phyloP scores from a whole-genome alignment of 2,797 vertebrate genomes.

The Liparis tanakae region DNA sequence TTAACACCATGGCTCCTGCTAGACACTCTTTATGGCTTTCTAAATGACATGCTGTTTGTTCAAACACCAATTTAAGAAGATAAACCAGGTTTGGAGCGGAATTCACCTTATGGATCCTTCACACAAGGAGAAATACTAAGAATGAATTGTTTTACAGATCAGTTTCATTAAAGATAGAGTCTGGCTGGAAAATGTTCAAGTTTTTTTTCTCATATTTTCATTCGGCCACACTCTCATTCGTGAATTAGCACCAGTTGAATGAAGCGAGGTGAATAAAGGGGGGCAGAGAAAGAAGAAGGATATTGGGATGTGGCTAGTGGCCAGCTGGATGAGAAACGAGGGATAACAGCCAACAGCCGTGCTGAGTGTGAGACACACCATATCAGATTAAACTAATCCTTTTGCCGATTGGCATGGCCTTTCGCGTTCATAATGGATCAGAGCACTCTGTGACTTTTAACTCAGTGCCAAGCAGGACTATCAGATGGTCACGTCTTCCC shows the following conservation, averaged over 20 bases:
- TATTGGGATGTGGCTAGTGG: constrained; percentile 28
- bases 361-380: constrained; percentile 18
- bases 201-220: constrained; percentile 36
- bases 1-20: constrained; percentile 60
- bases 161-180: constrained; percentile 82
- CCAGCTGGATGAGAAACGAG: constrained; percentile 42
- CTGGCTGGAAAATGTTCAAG: constrained; percentile 79
- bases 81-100: constrained; percentile 65
- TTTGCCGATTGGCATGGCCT: constrained; percentile 23
- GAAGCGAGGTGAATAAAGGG: constrained; percentile 19
- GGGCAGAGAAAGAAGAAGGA: constrained; percentile 14
- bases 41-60: constrained; percentile 74
- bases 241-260: constrained; percentile 58
- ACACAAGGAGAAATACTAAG: constrained; percentile 65
- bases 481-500: background rate
- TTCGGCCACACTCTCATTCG: constrained; percentile 47
- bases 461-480: background rate
- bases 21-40: constrained; percentile 66
- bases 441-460: constrained; percentile 14
- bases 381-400: constrained; percentile 31
- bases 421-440: constrained; percentile 16
- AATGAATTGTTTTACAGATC: constrained; percentile 69
- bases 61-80: constrained; percentile 78
- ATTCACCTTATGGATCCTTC: constrained; percentile 82
- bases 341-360: constrained; percentile 28